Percentiles rank a stretch among this genome's conserved stretches.
Evolutionary conservation across 2,113 vertebrate species (phyloP).

Genomic region (Cebidichthys violaceus): DNA sequence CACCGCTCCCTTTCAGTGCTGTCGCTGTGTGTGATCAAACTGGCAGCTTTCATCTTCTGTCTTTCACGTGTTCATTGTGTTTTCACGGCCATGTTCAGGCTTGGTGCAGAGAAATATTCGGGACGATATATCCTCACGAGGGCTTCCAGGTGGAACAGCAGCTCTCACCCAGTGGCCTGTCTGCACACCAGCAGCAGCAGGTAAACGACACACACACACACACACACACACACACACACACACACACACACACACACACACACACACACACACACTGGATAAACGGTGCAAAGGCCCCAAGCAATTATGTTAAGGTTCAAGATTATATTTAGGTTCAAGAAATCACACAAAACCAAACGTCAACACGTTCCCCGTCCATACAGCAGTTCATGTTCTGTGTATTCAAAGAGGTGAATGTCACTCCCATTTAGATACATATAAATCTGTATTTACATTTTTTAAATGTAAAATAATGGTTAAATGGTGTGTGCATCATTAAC

Average conservation of each 20-base stretch:
- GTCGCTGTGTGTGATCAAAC: background rate
- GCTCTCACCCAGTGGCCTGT: constrained; percentile 28
- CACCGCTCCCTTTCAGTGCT: too few species aligned
- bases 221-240: too few species aligned
- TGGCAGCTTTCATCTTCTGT: background rate
- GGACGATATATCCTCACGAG: constrained; percentile 39
- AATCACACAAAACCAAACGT: background rate
- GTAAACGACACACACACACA: too few species aligned
- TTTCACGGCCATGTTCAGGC: constrained; percentile 18
- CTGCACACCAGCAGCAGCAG: too few species aligned
- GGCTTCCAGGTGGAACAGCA: constrained; percentile 61
- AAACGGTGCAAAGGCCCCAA: background rate
- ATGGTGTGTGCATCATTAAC: background rate
- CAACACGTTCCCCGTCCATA: background rate
- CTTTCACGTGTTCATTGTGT: background rate
- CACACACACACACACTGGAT: constrained; percentile 3
- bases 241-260: too few species aligned
- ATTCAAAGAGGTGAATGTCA: background rate
- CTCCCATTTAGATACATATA: background rate
- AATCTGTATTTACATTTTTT: background rate
- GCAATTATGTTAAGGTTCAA: background rate
- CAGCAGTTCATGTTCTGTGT: background rate
- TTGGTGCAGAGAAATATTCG: constrained; percentile 45
- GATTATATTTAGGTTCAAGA: background rate
- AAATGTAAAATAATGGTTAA: background rate